Evolutionary conservation across 2,113 vertebrate genomes (phyloP), one percentile per base, ranked within the genome.

Genomic region (Gnathonemus longibarbis): DNA sequence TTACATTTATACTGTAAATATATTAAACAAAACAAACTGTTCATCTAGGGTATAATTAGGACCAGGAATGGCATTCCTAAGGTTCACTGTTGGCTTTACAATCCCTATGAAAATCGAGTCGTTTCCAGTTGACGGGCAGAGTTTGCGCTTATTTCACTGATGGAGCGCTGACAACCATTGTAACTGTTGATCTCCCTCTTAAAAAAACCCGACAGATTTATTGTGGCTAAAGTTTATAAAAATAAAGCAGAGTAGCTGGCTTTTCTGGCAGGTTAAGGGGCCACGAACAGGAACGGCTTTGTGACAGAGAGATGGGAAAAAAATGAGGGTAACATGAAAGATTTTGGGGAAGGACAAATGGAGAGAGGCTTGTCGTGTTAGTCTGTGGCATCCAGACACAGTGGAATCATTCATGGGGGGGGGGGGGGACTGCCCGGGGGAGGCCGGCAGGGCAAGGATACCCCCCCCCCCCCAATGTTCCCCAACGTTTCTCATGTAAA

Each of bases 401-500:
- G 89, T 91, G 91, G 89, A 45, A 52, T 92, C 91, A 91, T 91
- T 91, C 90, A 92, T 91, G 89, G 56, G 53, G 45, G 49, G 74
- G 49, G 74, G 45, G 74, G 45, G 49, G 86, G 31, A 50, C 17
- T 58, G 88, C 62, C 88, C 58, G 24, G 49, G 45, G 88, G 66
- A 49, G 49, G 56, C 35, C 42, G 89, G 89, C 48, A 35, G 58
- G 84, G 88, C 91, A 70, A 84, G 52, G 89, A 88, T 48, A 91
- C 70, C 70, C 66, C 49, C 83, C 46, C 88, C 46, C 11, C n/a
- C 88, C 84, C n/a, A 10, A 15, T 87, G 31, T 45, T 66, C 35
- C 84, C 89, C 84, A 35, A 45, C 31, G 53, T 50, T 88, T 89
- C 89, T 80, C 85, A 85, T 77, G 88, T 48, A 90, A 83, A 89